Base-by-base conservation (phyloP, 2,888 invertebrate species). In the Thereva nobilitata region DNA sequence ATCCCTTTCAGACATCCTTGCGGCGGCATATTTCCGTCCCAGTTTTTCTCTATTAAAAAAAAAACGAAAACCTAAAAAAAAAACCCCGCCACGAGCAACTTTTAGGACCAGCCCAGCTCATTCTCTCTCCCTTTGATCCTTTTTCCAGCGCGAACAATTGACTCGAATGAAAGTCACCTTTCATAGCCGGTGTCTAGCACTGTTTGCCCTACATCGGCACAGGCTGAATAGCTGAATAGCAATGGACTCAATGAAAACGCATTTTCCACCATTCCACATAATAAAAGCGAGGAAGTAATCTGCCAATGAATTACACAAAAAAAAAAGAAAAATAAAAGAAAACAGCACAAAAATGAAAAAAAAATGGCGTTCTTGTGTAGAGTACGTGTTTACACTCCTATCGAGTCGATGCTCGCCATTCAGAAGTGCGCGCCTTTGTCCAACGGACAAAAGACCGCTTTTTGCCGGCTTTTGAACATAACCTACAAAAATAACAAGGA, bases 351-450 rank as follows among this genome's bases (percentile, higher is more conserved):
- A 23, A 38, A 8, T 47, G 59, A 10, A 61, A 45, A 65, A 65
- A 53, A 49, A 49, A 54, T 65, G 54, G 56, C 65, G 55, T 65
- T 50, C 61, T 61, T 61, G 61, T 61, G 61, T 50, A 53, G 53
- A 23, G 45, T 53, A 53, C 44, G 64, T 44, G 64, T 44, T 40
- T 64, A 35, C 50, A 44, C 64, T 41, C 59, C 45, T 38, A 49
- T 61, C 49, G 42, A 50, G 50, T 61, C 61, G 50, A 61, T 50
- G 50, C 34, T 38, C 61, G 61, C 42, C 61, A 53, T 64, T 54
- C 53, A 64, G 23, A 64, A 64, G 54, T 64, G 64, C 45, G 55
- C 65, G 23, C 65, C 38, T 65, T 65, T 65, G 55, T 65, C 49
- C 45, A 41, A 34, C 34, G 49, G 35, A 65, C 65, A 65, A 65